These are phyloP conservation scores for Cromileptes altivelis DNA, from an alignment of 2,113 vertebrate species.

Conservation along the genomic window DNA sequence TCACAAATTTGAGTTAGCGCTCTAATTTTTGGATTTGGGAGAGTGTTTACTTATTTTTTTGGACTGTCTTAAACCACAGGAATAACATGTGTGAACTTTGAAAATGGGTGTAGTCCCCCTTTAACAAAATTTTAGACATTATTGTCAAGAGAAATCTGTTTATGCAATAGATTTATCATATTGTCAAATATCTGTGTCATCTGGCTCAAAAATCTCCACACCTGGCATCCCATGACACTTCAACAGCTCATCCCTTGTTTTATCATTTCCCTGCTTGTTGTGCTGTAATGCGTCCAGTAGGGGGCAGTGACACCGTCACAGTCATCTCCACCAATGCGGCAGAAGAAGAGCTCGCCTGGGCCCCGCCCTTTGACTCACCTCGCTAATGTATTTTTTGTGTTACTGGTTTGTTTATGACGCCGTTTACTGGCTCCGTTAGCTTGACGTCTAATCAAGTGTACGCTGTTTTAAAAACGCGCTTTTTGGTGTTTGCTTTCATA, in stretches of 20 bases:
- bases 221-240: background rate
- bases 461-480: slow-evolving; percentile 6
- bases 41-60: too few species aligned
- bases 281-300: background rate
- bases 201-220: background rate
- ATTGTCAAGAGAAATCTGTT: background rate
- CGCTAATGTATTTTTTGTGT: slow-evolving; percentile 50
- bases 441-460: slow-evolving; percentile 28
- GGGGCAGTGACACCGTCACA: background rate
- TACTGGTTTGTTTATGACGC: slow-evolving; percentile 66
- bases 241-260: background rate
- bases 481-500: background rate
- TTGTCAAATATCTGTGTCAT: background rate
- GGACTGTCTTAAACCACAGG: too few species aligned
- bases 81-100: too few species aligned
- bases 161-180: background rate
- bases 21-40: too few species aligned
- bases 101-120: too few species aligned
- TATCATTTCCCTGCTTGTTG: background rate
- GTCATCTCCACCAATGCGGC: background rate
- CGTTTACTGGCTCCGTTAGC: slow-evolving; percentile 10
- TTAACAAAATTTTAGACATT: background rate
- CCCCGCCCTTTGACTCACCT: slow-evolving; percentile 69
- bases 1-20: too few species aligned
- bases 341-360: slow-evolving; percentile 53